Evolutionary conservation across 1,140 invertebrate species (phyloP).

Genomic region (Galleria mellonella): DNA sequence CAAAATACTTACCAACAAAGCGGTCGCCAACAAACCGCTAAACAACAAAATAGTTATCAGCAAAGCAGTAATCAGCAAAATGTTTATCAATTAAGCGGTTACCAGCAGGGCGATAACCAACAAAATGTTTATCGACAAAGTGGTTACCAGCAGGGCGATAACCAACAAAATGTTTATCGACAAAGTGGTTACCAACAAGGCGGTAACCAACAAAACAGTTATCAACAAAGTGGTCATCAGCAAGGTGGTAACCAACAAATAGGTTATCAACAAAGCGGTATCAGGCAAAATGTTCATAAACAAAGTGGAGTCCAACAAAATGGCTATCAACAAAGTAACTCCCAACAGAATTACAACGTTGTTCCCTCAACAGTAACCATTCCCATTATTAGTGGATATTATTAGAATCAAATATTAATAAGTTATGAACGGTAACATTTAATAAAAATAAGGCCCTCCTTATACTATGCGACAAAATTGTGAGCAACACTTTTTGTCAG

Average conservation of each 20-base stretch:
- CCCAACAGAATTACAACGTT: neutral
- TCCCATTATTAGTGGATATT: no score
- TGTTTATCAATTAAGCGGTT: neutral
- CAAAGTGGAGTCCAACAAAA: no score
- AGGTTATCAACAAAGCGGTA: no score
- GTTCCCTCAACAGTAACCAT: neutral
- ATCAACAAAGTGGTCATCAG: neutral
- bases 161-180: neutral
- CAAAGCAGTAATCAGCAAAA: neutral
- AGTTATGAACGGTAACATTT: no score
- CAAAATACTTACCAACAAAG: neutral
- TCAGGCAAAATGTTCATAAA: no score
- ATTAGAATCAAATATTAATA: no score
- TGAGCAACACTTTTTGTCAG: no score
- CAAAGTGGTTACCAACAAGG: neutral
- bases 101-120: neutral
- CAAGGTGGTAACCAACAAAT: neutral
- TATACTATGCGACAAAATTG: no score
- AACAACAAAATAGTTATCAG: neutral
- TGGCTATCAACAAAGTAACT: no score
- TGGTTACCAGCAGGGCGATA: neutral
- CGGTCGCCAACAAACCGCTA: no score
- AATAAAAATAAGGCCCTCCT: no score
- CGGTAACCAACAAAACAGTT: neutral
- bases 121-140: neutral